Percentiles rank a stretch among this genome's conserved stretches.
Conservation (phyloP, 2,888 invertebrate genomes). For the Malthinus flaveolus region DNA sequence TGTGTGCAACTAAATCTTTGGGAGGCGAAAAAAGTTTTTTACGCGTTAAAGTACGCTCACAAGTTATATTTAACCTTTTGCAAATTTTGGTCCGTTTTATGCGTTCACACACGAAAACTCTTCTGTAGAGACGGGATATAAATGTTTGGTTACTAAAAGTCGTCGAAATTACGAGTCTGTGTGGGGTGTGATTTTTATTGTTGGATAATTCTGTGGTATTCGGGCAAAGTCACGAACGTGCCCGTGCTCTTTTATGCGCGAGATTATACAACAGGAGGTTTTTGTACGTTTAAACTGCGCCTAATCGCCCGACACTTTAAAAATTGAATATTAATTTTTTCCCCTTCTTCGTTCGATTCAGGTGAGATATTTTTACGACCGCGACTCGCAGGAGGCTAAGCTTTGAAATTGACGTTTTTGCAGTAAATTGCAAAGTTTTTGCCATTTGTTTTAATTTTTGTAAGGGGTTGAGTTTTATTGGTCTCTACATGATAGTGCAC, state of each 20-base stretch:
- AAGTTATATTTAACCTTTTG: too few species aligned
- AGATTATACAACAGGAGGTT: not conserved
- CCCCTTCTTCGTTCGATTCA: not conserved
- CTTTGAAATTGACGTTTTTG: too few species aligned
- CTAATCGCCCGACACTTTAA: not conserved
- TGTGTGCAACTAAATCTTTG: too few species aligned
- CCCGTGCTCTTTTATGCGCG: conserved; percentile 8
- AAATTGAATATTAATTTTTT: not conserved
- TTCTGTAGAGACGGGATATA: too few species aligned
- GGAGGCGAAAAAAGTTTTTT: too few species aligned
- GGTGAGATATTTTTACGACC: not conserved
- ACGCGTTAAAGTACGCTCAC: too few species aligned
- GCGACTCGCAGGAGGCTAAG: too few species aligned
- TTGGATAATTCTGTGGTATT: conserved; percentile 18
- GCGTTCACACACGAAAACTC: too few species aligned
- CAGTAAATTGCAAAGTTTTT: not conserved
- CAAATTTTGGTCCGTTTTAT: too few species aligned
- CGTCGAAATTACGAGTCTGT: conserved; percentile 10
- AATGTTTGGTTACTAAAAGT: too few species aligned
- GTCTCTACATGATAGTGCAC: conserved; percentile 14
- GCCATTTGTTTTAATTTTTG: not conserved
- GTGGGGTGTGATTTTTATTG: conserved; percentile 10
- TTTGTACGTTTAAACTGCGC: not conserved
- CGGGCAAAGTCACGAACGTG: conserved; percentile 18
- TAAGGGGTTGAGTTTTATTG: conserved; percentile 1